These are phyloP conservation scores for Drosophila pallidifrons DNA, from an alignment of 1,140 invertebrate genomes.

Conservation along the genomic window DNA sequence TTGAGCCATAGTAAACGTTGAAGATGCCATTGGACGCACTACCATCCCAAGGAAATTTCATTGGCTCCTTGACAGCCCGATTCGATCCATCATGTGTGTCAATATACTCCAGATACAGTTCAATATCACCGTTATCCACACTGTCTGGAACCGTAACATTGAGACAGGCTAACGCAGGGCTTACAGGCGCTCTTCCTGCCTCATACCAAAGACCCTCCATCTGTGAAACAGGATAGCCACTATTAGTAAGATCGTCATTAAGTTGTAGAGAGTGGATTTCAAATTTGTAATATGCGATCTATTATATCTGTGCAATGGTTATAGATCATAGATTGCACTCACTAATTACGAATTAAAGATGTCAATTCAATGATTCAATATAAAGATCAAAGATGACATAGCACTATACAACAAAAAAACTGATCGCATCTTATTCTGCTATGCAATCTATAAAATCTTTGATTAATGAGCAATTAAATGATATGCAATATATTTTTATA, in stretches of 20 bases:
- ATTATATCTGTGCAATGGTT: no score
- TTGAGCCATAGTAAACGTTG: constrained; percentile 21
- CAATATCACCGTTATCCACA: background rate
- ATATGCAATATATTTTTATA: no score
- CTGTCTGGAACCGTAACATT: constrained; percentile 44
- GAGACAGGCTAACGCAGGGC: constrained; percentile 40
- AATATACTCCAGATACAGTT: constrained; percentile 44
- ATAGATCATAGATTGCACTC: no score
- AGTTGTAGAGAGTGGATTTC: no score
- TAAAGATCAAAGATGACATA: no score
- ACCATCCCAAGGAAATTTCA: constrained; percentile 48
- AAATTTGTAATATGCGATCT: no score
- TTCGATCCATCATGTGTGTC: constrained; percentile 18
- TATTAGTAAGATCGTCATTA: background rate
- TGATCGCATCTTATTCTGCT: no score
- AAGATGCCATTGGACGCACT: constrained; percentile 41
- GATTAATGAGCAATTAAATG: no score
- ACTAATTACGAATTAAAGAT: no score
- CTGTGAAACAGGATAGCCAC: background rate
- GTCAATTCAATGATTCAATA: no score
- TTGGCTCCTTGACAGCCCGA: constrained; percentile 14
- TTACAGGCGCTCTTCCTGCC: constrained; percentile 37
- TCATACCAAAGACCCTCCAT: constrained; percentile 59
- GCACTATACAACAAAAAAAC: no score
- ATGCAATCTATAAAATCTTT: no score